Evolutionary conservation across 2,888 invertebrate species (phyloP), one percentile per base, ranked within the genome.

Genomic region (Temnothorax rugatulus): DNA sequence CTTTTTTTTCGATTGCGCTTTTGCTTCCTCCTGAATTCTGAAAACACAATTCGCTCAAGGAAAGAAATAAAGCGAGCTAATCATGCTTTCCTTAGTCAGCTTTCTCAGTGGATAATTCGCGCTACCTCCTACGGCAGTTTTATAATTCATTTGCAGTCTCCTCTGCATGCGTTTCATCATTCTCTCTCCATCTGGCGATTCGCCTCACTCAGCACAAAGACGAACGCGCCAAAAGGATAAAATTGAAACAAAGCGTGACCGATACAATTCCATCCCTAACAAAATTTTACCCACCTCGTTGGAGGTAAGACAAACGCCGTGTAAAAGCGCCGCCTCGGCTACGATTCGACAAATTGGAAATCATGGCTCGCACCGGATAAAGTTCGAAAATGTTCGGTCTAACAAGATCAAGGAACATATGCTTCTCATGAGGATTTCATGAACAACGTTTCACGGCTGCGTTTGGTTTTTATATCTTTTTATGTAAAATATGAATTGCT

Each of bases 181-280:
- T 68, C 15, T 44, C 9, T 11, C n/a, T 34, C 47, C 61, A 44
- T n/a, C 8, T 21, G 25, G 13, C 34, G 18, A 25, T 29, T 69
- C 41, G 44, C n/a, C 15, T 50, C 29, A 13, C 25, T 2, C 25
- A 15, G 21, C 47, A 34, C 61, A 13, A 64, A 52, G 52, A 52
- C 47, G 63, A 47, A 29, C 29, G 47, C 21, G 54, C 47, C 74
- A 25, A 29, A 44, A 34, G 71, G 71, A 77, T 68, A 68, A 77
- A 79, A 81, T 81, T 81, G 79, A 81, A 71, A 79, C 79, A 73
- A 81, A 81, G 57, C 57, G 79, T 73, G 74, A 74, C 75, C 64
- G 38, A 73, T 59, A 38, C 59, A 73, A 74, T 81, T 81, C 38
- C 47, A 74, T 18, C 47, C 59, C 47, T 25, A 74, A 81, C 74